Conservation (phyloP, 2,113 vertebrate genomes). For the Pseudorasbora parva region DNA sequence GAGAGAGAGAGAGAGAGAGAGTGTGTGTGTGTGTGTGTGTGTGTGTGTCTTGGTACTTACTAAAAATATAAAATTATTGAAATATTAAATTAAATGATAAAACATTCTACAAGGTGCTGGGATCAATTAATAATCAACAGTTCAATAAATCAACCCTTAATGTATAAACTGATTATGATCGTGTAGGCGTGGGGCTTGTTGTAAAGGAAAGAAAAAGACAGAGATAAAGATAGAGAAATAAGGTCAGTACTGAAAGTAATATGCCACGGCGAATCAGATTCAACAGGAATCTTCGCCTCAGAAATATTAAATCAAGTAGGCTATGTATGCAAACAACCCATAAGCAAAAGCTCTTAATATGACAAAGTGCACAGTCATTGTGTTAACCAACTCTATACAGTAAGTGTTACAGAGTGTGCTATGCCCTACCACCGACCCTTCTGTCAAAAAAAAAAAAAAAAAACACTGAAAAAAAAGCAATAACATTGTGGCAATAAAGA, state of each 20-base stretch:
- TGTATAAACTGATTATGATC: not conserved
- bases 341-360: conserved; percentile 15
- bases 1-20: no score
- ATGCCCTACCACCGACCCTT: conserved; percentile 29
- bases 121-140: not conserved
- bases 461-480: conserved; percentile 59
- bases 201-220: not conserved
- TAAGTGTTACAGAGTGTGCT: conserved; percentile 8
- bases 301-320: not conserved
- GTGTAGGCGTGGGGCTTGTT: not conserved
- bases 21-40: no score
- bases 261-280: not conserved
- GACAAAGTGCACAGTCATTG: conserved; percentile 15
- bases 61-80: not conserved
- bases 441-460: conserved; percentile 2
- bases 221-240: not conserved
- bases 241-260: not conserved
- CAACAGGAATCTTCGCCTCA: not conserved
- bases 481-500: conserved; percentile 69
- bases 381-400: conserved; percentile 27
- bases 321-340: not conserved
- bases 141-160: not conserved
- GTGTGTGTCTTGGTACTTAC: no score
- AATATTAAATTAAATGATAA: not conserved
- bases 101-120: not conserved